Percentiles rank a stretch among this genome's conserved stretches.
phyloP scores from a whole-genome alignment of 1,140 invertebrate genomes.

The Bombyx mandarina region DNA sequence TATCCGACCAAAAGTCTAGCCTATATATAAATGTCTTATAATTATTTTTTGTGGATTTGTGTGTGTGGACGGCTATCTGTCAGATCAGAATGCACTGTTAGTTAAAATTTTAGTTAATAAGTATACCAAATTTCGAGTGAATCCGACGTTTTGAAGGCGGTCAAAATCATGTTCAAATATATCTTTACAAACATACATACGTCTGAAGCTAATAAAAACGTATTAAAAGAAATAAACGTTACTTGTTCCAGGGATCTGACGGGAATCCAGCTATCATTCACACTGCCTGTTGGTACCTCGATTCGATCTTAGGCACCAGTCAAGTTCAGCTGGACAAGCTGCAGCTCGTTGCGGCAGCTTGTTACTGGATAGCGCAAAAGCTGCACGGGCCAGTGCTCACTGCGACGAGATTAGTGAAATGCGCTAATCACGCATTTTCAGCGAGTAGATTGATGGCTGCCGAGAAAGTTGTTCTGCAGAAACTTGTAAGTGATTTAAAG shows the following conservation, averaged over 20 bases:
- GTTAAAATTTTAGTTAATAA: too few relatives aligned
- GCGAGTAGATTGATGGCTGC: constrained; percentile 20
- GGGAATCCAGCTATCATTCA: constrained; percentile 37
- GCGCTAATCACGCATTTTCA: constrained; percentile 26
- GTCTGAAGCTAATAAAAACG: background rate
- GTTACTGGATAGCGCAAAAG: constrained; percentile 51
- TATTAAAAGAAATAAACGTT: background rate
- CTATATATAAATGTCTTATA: too few relatives aligned
- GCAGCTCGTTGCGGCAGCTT: constrained; percentile 38
- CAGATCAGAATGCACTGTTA: too few relatives aligned
- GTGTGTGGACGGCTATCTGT: too few relatives aligned
- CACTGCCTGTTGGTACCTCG: constrained; percentile 41
- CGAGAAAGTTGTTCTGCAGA: constrained; percentile 32
- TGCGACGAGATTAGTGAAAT: constrained; percentile 29
- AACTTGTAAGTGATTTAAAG: constrained; percentile 29
- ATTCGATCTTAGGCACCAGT: constrained; percentile 20
- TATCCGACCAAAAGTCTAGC: too few relatives aligned
- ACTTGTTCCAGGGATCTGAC: constrained; percentile 23
- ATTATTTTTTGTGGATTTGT: too few relatives aligned
- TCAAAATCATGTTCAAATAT: background rate
- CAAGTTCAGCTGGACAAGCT: constrained; percentile 24
- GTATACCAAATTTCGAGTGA: too few relatives aligned
- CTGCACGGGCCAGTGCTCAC: constrained; percentile 19
- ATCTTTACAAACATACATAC: too few relatives aligned
- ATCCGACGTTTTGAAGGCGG: background rate